phyloP scores from a whole-genome alignment of 23 tunicate genomes.

The Pegea sp. region DNA sequence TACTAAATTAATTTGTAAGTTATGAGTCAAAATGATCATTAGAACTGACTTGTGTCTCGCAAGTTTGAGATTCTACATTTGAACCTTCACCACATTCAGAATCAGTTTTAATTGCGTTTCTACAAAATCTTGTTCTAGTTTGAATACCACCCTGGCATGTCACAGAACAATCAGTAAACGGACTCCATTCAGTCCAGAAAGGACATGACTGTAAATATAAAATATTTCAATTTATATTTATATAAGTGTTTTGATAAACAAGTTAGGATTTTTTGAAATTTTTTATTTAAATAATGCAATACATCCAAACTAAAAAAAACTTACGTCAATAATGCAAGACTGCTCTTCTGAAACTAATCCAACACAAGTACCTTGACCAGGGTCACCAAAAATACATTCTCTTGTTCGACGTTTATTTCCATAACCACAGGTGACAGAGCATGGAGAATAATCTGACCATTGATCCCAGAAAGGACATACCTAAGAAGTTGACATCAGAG shows the following conservation, averaged over 20 bases:
- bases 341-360: constrained; percentile 13
- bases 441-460: constrained; percentile 34
- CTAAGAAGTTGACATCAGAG: constrained; percentile 1
- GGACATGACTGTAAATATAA: constrained; percentile 16
- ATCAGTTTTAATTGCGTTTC: constrained; percentile 4
- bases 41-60: constrained; percentile 15
- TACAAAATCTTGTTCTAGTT: constrained; percentile 16
- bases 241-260: neutral
- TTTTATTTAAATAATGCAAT: no score
- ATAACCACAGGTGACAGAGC: constrained; percentile 43
- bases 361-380: constrained; percentile 30
- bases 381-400: constrained; percentile 44
- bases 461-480: constrained; percentile 37
- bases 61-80: constrained; percentile 3
- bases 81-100: constrained; percentile 8
- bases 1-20: neutral
- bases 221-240: neutral
- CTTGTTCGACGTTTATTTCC: constrained; percentile 24
- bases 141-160: constrained; percentile 21
- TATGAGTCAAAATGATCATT: neutral
- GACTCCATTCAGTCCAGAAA: constrained; percentile 46
- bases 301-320: no score
- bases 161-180: constrained; percentile 22
- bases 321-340: constrained; percentile 16
- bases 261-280: no score